A percentile compares a stretch with the other conserved stretches of the same genome.
Evolutionary conservation across 2,888 invertebrate genomes (phyloP).

Genomic region (Fabriciana adippe): DNA sequence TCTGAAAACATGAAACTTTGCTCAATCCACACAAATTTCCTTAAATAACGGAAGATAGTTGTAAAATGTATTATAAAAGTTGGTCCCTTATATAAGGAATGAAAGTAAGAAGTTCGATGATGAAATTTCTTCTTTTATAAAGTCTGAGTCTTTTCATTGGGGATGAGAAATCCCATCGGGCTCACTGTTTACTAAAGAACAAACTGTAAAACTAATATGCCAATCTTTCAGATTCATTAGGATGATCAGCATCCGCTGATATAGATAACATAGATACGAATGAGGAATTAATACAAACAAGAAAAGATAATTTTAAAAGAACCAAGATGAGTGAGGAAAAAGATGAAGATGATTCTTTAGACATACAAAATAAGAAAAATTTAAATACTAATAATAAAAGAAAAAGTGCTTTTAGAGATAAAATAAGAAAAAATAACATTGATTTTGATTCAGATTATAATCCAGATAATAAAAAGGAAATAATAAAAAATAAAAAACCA

Average conservation of each 20-base stretch:
- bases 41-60: too few species aligned
- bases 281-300: not conserved
- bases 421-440: not conserved
- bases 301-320: conserved; percentile 6
- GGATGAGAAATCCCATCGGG: too few species aligned
- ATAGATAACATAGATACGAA: not conserved
- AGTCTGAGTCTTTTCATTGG: too few species aligned
- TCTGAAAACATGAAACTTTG: too few species aligned
- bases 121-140: too few species aligned
- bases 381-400: not conserved
- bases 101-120: too few species aligned
- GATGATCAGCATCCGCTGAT: not conserved
- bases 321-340: not conserved
- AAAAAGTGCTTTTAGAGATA: not conserved
- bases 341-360: conserved; percentile 11
- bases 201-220: too few species aligned
- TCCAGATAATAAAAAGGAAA: not conserved
- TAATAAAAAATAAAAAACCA: not conserved
- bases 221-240: not conserved
- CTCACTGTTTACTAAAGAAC: too few species aligned
- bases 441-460: conserved; percentile 10
- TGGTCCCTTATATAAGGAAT: too few species aligned
- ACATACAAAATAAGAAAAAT: conserved; percentile 14
- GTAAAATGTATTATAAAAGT: too few species aligned
- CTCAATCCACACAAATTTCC: too few species aligned